Base-by-base conservation (phyloP, 2,113 vertebrate genomes). In the Falco punctatus region DNA sequence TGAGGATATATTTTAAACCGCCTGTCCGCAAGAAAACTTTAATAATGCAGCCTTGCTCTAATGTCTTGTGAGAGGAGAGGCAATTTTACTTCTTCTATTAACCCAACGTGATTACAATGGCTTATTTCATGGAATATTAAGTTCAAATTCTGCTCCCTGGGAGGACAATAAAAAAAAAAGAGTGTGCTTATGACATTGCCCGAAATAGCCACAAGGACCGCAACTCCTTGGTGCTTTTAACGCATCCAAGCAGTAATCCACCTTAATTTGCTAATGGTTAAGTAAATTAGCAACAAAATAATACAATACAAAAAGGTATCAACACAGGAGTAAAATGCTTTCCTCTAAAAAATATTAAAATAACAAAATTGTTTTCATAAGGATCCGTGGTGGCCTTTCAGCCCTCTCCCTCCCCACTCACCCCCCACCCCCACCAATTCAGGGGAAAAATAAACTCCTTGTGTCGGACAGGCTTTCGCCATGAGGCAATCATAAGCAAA, bases 61-160 rank as follows among this genome's bases (percentile, higher is more conserved):
- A 99, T 99, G 98, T 98, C 97, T 98, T 98, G 97, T 97, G 98
- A 98, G 98, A 98, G 97, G 98, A 98, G 98, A 98, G 98, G 99
- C 98, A 98, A 99, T 99, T 99, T 99, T 98, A 98, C 98, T 99
- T 99, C 98, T 99, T 99, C 98, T 99, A 99, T 99, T 99, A 99
- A 99, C 98, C 99, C 99, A 99, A 99, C 98, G 98, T 98, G 98
- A 99, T 99, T 99, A 99, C 99, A 99, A 98, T 98, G 98, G 99
- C 98, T 99, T 99, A 99, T 99, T 99, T 99, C 99, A 99, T 99
- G 99, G 99, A 99, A 99, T 99, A 99, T 99, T 99, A 99, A 99
- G 98, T 99, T 99, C 98, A 99, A 99, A 99, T 99, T 98, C 98
- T 97, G 98, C 98, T 99, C 98, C 98, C 98, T 99, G 97, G 98